phyloP scores from a whole-genome alignment of 2,113 vertebrate genomes.

The Centropus unirufus region DNA sequence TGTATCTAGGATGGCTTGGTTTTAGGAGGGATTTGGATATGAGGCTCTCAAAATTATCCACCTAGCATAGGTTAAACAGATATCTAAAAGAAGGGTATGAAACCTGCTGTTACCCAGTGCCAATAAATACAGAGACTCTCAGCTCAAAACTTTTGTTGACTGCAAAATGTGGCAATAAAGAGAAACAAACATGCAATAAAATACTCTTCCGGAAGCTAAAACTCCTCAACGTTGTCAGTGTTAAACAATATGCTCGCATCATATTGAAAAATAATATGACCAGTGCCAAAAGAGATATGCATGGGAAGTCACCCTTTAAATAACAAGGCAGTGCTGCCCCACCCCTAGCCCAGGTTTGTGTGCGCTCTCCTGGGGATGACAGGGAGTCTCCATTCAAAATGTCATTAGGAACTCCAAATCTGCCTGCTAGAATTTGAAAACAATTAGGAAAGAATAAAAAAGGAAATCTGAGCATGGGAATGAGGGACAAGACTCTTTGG shows the following conservation, averaged over 20 bases:
- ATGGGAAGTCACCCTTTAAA: neutral
- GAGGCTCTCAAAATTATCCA: neutral
- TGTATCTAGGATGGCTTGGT: neutral
- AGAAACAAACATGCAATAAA: constrained; percentile 7
- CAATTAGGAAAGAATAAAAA: neutral
- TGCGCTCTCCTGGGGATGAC: neutral
- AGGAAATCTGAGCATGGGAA: neutral
- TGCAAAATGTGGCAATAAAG: constrained; percentile 8
- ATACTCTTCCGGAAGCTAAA: neutral
- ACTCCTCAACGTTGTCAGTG: neutral
- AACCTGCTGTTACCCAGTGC: neutral
- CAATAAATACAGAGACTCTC: neutral
- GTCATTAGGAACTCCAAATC: neutral
- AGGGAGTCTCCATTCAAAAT: neutral
- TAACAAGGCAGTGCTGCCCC: neutral
- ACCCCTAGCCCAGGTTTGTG: neutral
- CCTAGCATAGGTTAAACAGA: neutral
- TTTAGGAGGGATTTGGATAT: neutral
- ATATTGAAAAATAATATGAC: neutral
- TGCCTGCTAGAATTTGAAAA: neutral
- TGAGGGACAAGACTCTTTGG: neutral
- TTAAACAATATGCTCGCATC: neutral
- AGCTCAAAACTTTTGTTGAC: neutral
- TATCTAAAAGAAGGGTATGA: neutral
- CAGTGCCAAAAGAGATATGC: neutral